Evolutionary conservation across 37 sponge, comb jelly and placozoan genomes (phyloP).

Genomic region (Oopsacas minuta): DNA sequence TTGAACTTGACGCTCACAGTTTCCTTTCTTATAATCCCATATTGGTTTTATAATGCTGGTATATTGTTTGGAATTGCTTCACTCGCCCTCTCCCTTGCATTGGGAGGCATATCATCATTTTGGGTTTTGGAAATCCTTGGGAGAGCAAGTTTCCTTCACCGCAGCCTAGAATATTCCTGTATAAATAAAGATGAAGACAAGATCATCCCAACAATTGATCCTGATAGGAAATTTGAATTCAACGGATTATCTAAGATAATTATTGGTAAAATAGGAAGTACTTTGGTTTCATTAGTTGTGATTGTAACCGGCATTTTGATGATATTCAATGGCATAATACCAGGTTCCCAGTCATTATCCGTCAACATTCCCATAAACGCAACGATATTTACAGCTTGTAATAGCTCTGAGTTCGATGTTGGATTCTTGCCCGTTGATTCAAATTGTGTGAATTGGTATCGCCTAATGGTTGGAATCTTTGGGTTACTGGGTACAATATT

Average conservation of each 20-base stretch:
- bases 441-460: background rate
- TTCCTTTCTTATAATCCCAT: background rate
- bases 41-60: background rate
- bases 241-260: background rate
- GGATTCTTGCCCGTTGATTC: background rate
- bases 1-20: background rate
- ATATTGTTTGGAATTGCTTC: background rate
- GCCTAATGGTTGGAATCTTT: background rate
- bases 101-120: background rate
- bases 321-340: background rate
- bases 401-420: background rate
- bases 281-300: background rate
- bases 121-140: background rate
- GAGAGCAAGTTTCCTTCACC: background rate
- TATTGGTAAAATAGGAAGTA: background rate
- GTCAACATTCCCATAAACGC: background rate
- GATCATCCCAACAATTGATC: background rate
- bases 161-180: background rate
- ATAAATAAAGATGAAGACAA: background rate
- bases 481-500: background rate
- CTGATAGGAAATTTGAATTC: background rate
- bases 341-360: background rate
- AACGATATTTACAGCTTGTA: background rate
- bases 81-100: background rate
- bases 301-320: background rate